phyloP scores from a whole-genome alignment of 1,140 invertebrate species.

The Macrocentrus cingulum region DNA sequence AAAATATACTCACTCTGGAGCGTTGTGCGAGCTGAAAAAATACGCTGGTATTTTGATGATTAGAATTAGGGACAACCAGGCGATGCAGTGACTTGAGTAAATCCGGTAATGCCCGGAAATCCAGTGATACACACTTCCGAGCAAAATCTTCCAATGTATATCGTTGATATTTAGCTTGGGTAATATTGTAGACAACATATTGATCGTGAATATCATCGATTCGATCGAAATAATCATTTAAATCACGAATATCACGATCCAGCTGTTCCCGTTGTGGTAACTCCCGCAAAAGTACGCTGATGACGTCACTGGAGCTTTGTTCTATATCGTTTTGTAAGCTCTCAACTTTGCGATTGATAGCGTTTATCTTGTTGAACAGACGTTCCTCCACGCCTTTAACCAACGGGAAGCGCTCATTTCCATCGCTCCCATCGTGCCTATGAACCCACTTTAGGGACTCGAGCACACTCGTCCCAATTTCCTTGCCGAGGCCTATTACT shows the following conservation, averaged over 20 bases:
- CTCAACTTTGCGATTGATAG: conserved; percentile 54
- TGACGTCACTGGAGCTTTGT: conserved; percentile 29
- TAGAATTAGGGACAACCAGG: conserved; percentile 57
- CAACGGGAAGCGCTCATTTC: conserved; percentile 62
- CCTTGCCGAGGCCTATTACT: conserved; percentile 64
- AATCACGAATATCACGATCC: conserved; percentile 61
- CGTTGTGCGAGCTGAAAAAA: conserved; percentile 55
- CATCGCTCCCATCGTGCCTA: conserved; percentile 41
- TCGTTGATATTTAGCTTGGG: conserved; percentile 60
- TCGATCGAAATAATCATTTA: conserved; percentile 62
- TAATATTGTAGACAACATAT: conserved; percentile 61
- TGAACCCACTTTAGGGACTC: conserved; percentile 66
- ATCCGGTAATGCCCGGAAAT: conserved; percentile 63
- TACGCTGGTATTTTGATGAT: conserved; percentile 51
- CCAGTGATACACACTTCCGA: conserved; percentile 65
- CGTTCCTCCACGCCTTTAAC: conserved; percentile 61
- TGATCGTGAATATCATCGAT: conserved; percentile 61
- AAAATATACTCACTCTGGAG: conserved; percentile 56
- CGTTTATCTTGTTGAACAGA: conserved; percentile 56
- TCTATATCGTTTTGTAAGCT: conserved; percentile 36
- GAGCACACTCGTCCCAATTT: conserved; percentile 61
- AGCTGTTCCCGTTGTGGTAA: conserved; percentile 56
- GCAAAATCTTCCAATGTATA: conserved; percentile 70
- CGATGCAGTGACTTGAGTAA: conserved; percentile 69
- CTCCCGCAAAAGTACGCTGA: conserved; percentile 43